Base-by-base conservation (phyloP, 2,113 vertebrate species). In the Nothobranchius kuhntae region DNA sequence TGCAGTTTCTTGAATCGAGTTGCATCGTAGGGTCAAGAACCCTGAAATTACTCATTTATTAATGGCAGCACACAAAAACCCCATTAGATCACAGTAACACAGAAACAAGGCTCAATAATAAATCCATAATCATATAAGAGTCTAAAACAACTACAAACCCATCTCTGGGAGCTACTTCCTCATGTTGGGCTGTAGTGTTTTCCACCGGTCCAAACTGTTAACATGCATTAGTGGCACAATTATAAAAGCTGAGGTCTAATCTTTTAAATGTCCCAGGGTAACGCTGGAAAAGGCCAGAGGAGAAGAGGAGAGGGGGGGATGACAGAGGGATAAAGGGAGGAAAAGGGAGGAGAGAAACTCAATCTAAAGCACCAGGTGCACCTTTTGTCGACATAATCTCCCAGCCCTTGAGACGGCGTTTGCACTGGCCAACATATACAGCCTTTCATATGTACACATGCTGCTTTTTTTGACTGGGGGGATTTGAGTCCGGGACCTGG, bases 311-410 rank as follows among this genome's bases (percentile, higher is more conserved):
- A 84, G 78, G 87, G 78, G 87, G 87, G 87, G 85, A 65, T 87
- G 86, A 81, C 78, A 77, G 80, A 54, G 78, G 72, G 77, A 81
- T 82, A 36, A 82, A 86, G 78, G 75, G 74, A 68, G 82, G 80
- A 71, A 79, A 88, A 79, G 86, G 86, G 85, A 87, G 85, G 85
- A 84, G 82, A 89, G 89, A 89, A 89, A 89, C 87, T 90, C 87
- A 91, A 91, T 91, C 90, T 91, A 89, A 91, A 89, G 89, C 89
- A 91, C 90, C 90, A 91, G 90, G 90, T 91, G 90, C 89, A 89
- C 86, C 89, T 88, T 91, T 91, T 91, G 90, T 91, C 81, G 67
- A 81, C 86, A 83, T 91, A 90, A 91, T 91, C 90, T 91, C 88
- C 77, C 76, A 80, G 87, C 89, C 89, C 90, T 91, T 71, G 89